These are phyloP conservation scores for Ceratosolen fusciceps DNA, from an alignment of 1,140 invertebrate species.

Conservation along the genomic window DNA sequence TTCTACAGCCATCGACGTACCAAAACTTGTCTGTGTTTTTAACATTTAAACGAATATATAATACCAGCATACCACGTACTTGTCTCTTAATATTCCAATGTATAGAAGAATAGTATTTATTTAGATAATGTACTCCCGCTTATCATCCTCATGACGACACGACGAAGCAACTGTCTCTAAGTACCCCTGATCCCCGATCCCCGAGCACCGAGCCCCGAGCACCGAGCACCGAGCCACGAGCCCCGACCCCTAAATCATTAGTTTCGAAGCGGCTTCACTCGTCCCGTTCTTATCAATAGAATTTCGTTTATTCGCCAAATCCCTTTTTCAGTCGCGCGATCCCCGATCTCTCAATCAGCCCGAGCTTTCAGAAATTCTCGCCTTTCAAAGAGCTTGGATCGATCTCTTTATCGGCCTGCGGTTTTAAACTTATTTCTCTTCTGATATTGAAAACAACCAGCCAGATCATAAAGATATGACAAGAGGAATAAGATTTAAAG, in stretches of 20 bases:
- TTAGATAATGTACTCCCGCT: slow-evolving; percentile 58
- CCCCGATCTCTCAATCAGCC: slow-evolving; percentile 11
- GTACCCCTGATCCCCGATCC: too few species aligned
- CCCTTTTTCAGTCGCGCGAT: slow-evolving; percentile 24
- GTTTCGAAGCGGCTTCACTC: slow-evolving; percentile 24
- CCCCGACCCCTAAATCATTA: slow-evolving; percentile 25
- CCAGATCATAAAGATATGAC: neutral
- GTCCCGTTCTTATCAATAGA: slow-evolving; percentile 34
- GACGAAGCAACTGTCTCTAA: slow-evolving; percentile 37
- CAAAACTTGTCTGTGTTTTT: slow-evolving; percentile 40
- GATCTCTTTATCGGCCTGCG: slow-evolving; percentile 19
- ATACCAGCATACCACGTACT: slow-evolving; percentile 46
- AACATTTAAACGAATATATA: slow-evolving; percentile 44
- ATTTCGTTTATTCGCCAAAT: slow-evolving; percentile 25
- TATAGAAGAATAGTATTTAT: slow-evolving; percentile 68
- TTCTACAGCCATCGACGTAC: slow-evolving; percentile 30
- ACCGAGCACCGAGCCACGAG: too few species aligned
- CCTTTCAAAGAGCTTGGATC: slow-evolving; percentile 15
- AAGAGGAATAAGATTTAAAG: too few species aligned
- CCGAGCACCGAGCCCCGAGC: too few species aligned
- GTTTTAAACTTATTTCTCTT: slow-evolving; percentile 15
- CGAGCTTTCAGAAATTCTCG: slow-evolving; percentile 34
- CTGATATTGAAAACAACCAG: slow-evolving; percentile 12
- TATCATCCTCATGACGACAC: slow-evolving; percentile 27
- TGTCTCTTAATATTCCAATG: slow-evolving; percentile 62